Conservation (phyloP, 2,888 invertebrate genomes). For the Andrena bucephala region DNA sequence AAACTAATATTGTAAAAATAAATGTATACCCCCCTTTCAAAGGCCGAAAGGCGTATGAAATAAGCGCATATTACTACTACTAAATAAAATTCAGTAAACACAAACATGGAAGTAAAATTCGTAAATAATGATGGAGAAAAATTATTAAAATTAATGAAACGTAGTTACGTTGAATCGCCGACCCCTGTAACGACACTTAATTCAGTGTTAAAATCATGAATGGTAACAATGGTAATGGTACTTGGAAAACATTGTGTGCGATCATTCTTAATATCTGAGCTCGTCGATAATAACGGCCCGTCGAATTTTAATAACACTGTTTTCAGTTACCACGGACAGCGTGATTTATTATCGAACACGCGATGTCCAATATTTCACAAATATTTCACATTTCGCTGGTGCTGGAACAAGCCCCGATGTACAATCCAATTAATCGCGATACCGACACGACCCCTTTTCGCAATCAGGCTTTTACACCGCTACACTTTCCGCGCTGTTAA, state of each 20-base stretch:
- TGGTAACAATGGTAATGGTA: neutral
- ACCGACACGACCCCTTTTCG: conserved; percentile 42
- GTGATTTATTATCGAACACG: conserved; percentile 24
- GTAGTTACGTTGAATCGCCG: neutral
- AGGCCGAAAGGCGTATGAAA: too few relatives aligned
- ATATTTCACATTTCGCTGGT: conserved; percentile 37
- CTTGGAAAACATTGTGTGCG: neutral
- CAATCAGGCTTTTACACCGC: conserved; percentile 49
- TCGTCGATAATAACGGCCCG: neutral
- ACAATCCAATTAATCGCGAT: conserved; percentile 58
- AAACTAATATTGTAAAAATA: too few relatives aligned
- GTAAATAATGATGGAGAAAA: too few relatives aligned
- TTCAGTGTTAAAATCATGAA: neutral
- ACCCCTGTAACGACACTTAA: neutral
- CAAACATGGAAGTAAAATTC: too few relatives aligned
- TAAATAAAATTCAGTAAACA: too few relatives aligned
- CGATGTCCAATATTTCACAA: conserved; percentile 24
- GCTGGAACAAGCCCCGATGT: conserved; percentile 14
- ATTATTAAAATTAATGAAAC: too few relatives aligned
- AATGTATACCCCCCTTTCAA: too few relatives aligned
- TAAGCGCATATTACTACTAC: too few relatives aligned
- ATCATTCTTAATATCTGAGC: neutral
- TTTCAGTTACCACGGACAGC: neutral
- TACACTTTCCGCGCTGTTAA: conserved; percentile 53
- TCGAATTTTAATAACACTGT: conserved; percentile 42